Evolutionary conservation across 2,113 vertebrate species (phyloP), one percentile per base, ranked within the genome.

Genomic region (Pachypanchax playfairii): DNA sequence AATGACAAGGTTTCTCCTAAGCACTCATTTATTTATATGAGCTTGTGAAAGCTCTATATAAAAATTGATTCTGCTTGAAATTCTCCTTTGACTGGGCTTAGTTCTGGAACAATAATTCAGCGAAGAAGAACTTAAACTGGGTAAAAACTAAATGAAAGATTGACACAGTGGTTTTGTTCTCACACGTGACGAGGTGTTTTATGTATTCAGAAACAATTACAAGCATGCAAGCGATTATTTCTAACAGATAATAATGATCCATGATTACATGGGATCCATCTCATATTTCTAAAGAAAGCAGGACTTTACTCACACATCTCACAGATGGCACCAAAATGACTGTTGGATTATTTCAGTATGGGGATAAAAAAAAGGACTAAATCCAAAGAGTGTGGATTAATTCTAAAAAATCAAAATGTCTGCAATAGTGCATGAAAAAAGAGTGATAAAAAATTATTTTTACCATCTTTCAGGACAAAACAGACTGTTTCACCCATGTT

Each of bases 1-100:
- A 80, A 60, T 39, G 43, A 70, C 61, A 62, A 42, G 48, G 18
- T 71, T 33, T 31, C n/a, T 75, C 53, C 41, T 73, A 70, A 77
- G 79, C 42, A 61, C 44, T 41, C n/a, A 41, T 81, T 58, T 52
- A 69, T 73, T 81, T 48, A 54, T 51, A 13, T 5, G 6, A 47
- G 25, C 41, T 48, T 17, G 31, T 36, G 6, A 47, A 9, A 48
- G 18, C 59, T 68, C 56, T 46, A 42, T 33, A 63, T 56, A 2
- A 10, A 31, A 48, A 48, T 46, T 5, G 15, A 24, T 48, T 25
- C 24, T 28, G 24, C 14, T 7, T 48, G n/a, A 48, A 26, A 22
- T 12, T 26, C 14, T 26, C 24, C 46, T 48, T n/a, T 26, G 25
- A 9, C 26, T 6, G n/a, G n/a, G n/a, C n/a, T 25, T 17, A 10